Conservation (phyloP, 2,888 invertebrate species). For the Pharmacophagus antenor region DNA sequence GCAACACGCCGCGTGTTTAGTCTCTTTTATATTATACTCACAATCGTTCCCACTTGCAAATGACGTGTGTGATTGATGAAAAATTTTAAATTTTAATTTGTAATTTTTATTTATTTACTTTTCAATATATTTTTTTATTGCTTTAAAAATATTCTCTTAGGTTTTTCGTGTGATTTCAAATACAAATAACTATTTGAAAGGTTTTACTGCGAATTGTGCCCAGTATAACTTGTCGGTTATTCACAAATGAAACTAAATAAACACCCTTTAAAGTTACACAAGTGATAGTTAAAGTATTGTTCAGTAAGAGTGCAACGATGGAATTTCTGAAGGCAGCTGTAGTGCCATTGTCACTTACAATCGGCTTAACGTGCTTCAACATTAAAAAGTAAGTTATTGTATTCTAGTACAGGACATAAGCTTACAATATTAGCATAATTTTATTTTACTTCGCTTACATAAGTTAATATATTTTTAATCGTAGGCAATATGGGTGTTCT, state of each 20-base stretch:
- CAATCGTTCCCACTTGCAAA: slow-evolving; percentile 18
- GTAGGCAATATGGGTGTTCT: too few relatives aligned
- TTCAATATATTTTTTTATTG: background rate
- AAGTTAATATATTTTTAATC: too few relatives aligned
- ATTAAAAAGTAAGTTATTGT: slow-evolving; percentile 51
- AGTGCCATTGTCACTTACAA: slow-evolving; percentile 59
- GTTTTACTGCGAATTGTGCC: too few relatives aligned
- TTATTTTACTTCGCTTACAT: too few relatives aligned
- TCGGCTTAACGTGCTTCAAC: slow-evolving; percentile 61
- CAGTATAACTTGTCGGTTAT: background rate
- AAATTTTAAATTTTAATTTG: background rate
- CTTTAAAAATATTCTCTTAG: too few relatives aligned
- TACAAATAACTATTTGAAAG: too few relatives aligned
- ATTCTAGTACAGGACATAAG: background rate
- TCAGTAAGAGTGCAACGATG: slow-evolving; percentile 46
- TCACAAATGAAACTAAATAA: background rate
- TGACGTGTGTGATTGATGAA: slow-evolving; percentile 28
- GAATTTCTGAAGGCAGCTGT: slow-evolving; percentile 58
- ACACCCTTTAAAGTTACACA: background rate
- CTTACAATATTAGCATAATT: background rate
- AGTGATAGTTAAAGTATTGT: slow-evolving; percentile 11
- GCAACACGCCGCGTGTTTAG: background rate
- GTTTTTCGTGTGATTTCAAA: too few relatives aligned
- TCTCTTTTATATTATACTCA: slow-evolving; percentile 15
- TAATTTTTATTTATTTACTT: slow-evolving; percentile 3